A percentile compares a stretch with the other conserved stretches of the same genome.
Evolutionary conservation across 2,797 vertebrate species (phyloP).

Genomic region (Pseudochirops corinnae): DNA sequence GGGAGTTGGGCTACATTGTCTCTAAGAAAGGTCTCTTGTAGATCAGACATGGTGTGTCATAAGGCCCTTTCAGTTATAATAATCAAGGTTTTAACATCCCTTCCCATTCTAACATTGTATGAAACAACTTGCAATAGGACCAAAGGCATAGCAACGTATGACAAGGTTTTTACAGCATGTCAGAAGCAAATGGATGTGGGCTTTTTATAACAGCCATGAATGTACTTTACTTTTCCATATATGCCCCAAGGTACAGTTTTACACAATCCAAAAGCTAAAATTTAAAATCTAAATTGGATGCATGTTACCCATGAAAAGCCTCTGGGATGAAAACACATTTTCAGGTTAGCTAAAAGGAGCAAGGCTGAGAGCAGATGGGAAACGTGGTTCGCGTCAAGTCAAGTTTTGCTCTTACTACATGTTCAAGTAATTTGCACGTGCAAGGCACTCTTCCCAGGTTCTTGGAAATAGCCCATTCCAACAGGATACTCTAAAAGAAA

Average conservation of each 20-base stretch:
- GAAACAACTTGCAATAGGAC: neutral
- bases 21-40: neutral
- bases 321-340: constrained; percentile 3
- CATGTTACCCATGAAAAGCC: neutral
- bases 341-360: neutral
- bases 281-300: neutral
- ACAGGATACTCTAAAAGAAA: neutral
- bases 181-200: neutral
- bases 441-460: neutral
- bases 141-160: neutral
- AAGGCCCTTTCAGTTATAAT: neutral
- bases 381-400: neutral
- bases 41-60: neutral
- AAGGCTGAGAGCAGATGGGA: neutral
- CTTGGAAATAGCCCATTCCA: neutral
- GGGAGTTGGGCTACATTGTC: neutral
- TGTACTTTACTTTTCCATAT: neutral
- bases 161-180: neutral
- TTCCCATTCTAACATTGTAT: neutral
- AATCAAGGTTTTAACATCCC: neutral
- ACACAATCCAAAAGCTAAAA: neutral
- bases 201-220: neutral
- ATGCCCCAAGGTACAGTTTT: neutral
- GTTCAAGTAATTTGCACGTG: neutral
- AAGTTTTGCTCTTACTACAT: neutral